These are phyloP conservation scores for Cyanoramphus novaezelandiae DNA, from an alignment of 2,113 vertebrate genomes.

Conservation along the genomic window DNA sequence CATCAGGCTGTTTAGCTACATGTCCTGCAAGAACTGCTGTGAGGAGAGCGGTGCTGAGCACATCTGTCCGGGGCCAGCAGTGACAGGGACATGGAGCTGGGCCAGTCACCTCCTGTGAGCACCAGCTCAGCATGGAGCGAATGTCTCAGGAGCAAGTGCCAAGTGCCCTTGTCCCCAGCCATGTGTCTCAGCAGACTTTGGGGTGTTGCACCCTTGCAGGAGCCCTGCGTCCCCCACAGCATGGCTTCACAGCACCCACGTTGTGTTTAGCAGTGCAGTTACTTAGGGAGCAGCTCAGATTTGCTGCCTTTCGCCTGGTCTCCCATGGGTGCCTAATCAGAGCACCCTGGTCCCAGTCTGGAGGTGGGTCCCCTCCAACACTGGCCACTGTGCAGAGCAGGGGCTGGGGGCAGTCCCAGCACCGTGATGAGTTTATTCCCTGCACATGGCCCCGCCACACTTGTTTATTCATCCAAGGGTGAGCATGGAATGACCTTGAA, in stretches of 20 bases:
- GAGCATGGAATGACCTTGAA: constrained; percentile 62
- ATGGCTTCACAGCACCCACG: accelerated
- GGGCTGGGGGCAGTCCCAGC: not conserved
- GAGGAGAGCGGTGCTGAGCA: not conserved
- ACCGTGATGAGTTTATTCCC: constrained; percentile 6
- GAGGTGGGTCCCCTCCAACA: not conserved
- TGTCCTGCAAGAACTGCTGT: not conserved
- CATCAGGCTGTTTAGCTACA: not conserved
- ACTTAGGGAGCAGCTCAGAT: not conserved
- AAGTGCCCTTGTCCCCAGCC: not conserved
- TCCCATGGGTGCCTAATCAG: not conserved
- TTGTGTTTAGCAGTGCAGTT: accelerated
- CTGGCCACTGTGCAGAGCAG: not conserved
- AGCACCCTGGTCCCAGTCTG: not conserved
- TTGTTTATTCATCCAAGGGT: constrained; percentile 59
- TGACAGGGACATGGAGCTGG: not conserved
- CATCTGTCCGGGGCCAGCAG: not conserved
- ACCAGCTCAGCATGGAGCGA: not conserved
- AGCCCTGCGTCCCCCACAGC: not conserved
- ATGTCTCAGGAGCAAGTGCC: not conserved
- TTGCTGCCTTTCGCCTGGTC: not conserved
- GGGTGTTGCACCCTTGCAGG: not conserved
- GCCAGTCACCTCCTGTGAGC: not conserved
- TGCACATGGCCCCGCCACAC: not conserved
- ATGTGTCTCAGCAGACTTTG: not conserved